Conservation (phyloP, 2,113 vertebrate genomes). For the Mus musculus region GRCm39 chr11:11693001-11693500, state of each 20-base stretch:
- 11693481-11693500: background rate
- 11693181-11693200: background rate
- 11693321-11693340: background rate
- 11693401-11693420: background rate
- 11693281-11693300: background rate
- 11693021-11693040: background rate
- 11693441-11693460: background rate
- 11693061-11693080: background rate
- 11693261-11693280: background rate
- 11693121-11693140: background rate
- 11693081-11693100: background rate
- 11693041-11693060: background rate
- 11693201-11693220: background rate
- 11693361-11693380: background rate
- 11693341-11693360: background rate
- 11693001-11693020: too few relatives aligned
- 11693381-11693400: background rate
- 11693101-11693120: background rate
- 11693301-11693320: background rate
- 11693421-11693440: background rate
- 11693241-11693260: background rate
- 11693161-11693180: background rate
- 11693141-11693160: background rate
- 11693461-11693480: background rate
- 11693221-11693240: background rate